Base-by-base conservation (phyloP, 2,888 invertebrate genomes). In the Eristalis arbustorum region DNA sequence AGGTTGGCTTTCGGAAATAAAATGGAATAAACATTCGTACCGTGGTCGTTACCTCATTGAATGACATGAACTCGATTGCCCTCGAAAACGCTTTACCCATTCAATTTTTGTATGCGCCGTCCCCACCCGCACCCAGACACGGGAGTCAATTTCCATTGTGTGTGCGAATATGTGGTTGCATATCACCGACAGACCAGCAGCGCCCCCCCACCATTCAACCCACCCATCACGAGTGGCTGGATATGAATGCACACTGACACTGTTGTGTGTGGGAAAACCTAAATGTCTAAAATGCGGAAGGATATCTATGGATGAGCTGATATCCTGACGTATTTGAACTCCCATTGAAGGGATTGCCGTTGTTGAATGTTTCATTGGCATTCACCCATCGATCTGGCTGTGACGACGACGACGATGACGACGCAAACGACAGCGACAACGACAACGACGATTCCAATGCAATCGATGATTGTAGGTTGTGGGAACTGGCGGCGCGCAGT, bases 301-400 rank as follows among this genome's bases (percentile, higher is more conserved):
- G 63, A 77, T 73, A 77, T 74, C 73, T 90, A 90, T 90, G 90
- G 89, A 88, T 88, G 81, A 89, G 88, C 88, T 89, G 85, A 84
- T 88, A 88, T 84, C 76, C 81, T 74, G 81, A 76, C 78, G 74
- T 87, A 87, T 88, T 78, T 88, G 83, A 84, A 84, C 81, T 87
- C 66, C 63, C 75, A 78, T 78, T 77, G 78, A 84, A 72, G 82
- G 72, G 73, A 83, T 72, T 83, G 68, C 69, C 83, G 63, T 74
- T 84, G 78, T 84, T 77, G 83, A 74, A 78, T 59, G 83, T 74
- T 84, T 68, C 78, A 78, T 78, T 84, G 82, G 76, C 76, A 69
- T 84, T 73, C 78, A 69, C 63, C 71, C 63, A 80, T 79, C 75
- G 72, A 85, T 76, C 75, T 71, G 66, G 23, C 72, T 68, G 72